Base-by-base conservation (phyloP, 2,113 vertebrate species). In the Apteryx mantelli region DNA sequence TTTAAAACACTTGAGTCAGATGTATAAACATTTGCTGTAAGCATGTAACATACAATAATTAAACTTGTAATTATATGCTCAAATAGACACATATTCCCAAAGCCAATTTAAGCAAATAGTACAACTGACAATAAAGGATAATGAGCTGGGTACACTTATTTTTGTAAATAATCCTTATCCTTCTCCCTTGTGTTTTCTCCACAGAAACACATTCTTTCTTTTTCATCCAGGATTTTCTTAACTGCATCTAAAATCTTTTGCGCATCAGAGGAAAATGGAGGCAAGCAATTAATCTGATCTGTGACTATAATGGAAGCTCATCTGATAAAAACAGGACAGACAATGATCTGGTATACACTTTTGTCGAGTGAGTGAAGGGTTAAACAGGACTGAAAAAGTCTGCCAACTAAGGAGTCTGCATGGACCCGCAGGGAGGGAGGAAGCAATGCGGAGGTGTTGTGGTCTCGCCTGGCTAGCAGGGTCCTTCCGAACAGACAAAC, bases 51-150 rank as follows among this genome's bases (percentile, higher is more conserved):
- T 79, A 58, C 36, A 94, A 86, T 86, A 91, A 95, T 74, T 93
- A 79, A 85, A 90, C 58, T 71, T 90, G 55, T 71, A 68, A 91
- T 87, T 84, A 50, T 52, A 71, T 32, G 24, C 71, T 74, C 46
- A 64, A 89, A 91, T 44, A 86, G 71, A 74, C 70, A 63, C 7
- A 11, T 38, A 53, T 63, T 94, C 82, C 85, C 73, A 96, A 88
- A 82, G 91, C 66, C 84, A 93, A 95, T 97, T 77, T 82, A 71
- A 90, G 60, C 64, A 86, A 92, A 58, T 24, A 86, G 75, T 79
- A 80, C 78, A 91, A 92, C 44, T 88, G 93, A 92, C 78, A 89
- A 81, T 92, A 92, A 95, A 83, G 52, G n/a, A 87, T 92, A 95
- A 95, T 91, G 86, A 93, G 83, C 89, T 93, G 69, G 75, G 61